phyloP scores from a whole-genome alignment of 1,140 invertebrate species.

The Gryon sp. region DNA sequence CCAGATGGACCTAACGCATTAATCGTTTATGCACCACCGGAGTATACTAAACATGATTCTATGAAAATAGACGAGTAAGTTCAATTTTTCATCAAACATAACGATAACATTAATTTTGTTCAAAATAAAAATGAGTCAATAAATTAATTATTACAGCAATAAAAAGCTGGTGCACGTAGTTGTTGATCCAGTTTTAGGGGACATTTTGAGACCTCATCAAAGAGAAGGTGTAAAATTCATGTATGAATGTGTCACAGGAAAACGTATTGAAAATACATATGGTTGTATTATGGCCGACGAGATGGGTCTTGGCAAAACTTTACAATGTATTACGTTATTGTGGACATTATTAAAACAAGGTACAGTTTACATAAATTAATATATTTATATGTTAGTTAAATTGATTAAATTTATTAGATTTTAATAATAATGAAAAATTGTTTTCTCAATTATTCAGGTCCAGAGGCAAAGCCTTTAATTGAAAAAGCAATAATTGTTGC shows the following conservation, averaged over 20 bases:
- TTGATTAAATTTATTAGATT: slow-evolving; percentile 1
- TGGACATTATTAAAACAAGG: slow-evolving; percentile 95
- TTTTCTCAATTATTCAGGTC: too few relatives aligned
- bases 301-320: slow-evolving; percentile 98
- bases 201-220: slow-evolving; percentile 97
- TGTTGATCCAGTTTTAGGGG: slow-evolving; percentile 94
- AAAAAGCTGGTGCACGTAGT: slow-evolving; percentile 75
- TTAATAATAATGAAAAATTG: too few relatives aligned
- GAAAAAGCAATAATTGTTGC: slow-evolving; percentile 97
- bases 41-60: slow-evolving; percentile 90
- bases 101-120: too few relatives aligned
- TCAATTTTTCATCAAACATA: background rate
- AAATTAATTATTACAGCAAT: slow-evolving; percentile 63
- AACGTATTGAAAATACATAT: slow-evolving; percentile 90
- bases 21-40: slow-evolving; percentile 92
- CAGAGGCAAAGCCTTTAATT: slow-evolving; percentile 91
- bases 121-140: slow-evolving; percentile 1
- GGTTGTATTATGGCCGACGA: slow-evolving; percentile 99
- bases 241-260: slow-evolving; percentile 99
- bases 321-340: slow-evolving; percentile 98
- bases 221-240: slow-evolving; percentile 99
- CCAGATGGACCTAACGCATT: slow-evolving; percentile 96
- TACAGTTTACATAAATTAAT: slow-evolving; percentile 24
- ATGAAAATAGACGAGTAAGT: slow-evolving; percentile 86
- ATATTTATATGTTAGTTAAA: background rate